These are phyloP conservation scores for Uropetala carovei DNA, from an alignment of 2,888 invertebrate species.

Conservation along the genomic window DNA sequence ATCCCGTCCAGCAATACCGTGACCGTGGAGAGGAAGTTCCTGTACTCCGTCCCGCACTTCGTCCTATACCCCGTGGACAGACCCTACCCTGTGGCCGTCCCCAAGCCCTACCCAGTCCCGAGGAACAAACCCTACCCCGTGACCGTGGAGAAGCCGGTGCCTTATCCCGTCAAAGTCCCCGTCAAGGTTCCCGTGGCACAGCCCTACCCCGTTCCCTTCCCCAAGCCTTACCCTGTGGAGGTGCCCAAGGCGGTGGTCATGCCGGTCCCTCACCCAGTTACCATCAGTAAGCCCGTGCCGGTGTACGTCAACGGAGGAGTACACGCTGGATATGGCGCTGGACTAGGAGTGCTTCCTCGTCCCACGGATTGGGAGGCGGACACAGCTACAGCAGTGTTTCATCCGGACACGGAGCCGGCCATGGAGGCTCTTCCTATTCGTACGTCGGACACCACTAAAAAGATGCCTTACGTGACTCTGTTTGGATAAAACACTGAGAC, in stretches of 20 bases:
- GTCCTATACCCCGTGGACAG: slow-evolving; percentile 44
- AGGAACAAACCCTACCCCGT: slow-evolving; percentile 38
- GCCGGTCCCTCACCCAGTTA: slow-evolving; percentile 39
- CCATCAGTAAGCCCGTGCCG: slow-evolving; percentile 40
- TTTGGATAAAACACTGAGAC: no score
- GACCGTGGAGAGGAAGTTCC: slow-evolving; percentile 42
- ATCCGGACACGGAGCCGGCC: no score
- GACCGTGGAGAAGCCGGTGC: slow-evolving; percentile 44
- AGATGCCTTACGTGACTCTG: no score
- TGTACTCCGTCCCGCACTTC: slow-evolving; percentile 34
- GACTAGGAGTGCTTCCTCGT: no score
- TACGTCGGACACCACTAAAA: no score
- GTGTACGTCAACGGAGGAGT: slow-evolving; percentile 7
- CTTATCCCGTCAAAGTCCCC: slow-evolving; percentile 8
- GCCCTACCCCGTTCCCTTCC: slow-evolving; percentile 27
- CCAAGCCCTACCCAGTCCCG: slow-evolving; percentile 28
- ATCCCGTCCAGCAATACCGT: slow-evolving; percentile 30
- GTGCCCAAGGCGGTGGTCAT: slow-evolving; percentile 14
- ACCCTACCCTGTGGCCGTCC: slow-evolving; percentile 23
- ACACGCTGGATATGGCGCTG: neutral
- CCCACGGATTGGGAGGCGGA: neutral
- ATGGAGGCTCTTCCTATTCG: no score
- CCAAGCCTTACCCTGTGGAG: slow-evolving; percentile 36
- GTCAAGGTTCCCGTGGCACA: slow-evolving; percentile 35
- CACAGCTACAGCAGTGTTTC: no score